Conservation (phyloP, 2,888 invertebrate genomes). For the Zele albiditarsus region DNA sequence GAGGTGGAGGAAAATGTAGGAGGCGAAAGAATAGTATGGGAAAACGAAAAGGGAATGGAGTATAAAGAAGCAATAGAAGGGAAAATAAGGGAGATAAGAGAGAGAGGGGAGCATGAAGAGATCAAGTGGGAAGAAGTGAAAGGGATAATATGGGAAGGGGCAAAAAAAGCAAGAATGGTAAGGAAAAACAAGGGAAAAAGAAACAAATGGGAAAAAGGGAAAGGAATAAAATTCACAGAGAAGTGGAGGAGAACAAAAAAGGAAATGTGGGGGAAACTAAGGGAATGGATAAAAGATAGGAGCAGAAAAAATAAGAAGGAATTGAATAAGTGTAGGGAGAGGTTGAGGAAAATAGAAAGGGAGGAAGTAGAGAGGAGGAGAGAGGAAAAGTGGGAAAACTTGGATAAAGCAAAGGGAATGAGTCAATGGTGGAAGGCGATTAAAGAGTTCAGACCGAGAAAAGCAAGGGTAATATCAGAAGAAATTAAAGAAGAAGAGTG, state of each 20-base stretch:
- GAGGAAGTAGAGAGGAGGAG: neutral
- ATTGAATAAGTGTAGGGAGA: too few species aligned
- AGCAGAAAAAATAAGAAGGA: neutral
- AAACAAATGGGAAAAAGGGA: neutral
- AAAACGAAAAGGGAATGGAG: neutral
- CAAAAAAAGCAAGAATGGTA: neutral
- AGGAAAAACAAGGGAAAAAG: neutral
- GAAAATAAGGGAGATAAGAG: neutral
- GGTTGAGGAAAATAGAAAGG: neutral
- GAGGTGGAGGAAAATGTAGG: conserved; percentile 12
- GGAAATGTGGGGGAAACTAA: conserved; percentile 8
- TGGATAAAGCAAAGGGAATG: neutral
- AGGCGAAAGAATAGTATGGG: neutral
- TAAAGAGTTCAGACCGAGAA: neutral
- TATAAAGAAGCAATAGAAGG: neutral
- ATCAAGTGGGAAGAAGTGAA: neutral
- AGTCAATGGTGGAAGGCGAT: neutral
- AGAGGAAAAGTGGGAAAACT: neutral
- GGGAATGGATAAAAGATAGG: neutral
- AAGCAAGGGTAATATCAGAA: neutral
- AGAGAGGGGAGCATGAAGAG: neutral
- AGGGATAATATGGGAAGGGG: neutral
- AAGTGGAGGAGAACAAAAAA: conserved; percentile 5
- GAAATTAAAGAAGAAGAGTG: conserved; percentile 7
- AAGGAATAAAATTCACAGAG: neutral